Base-by-base conservation (phyloP, 2,888 invertebrate species). In the Drosophila silvestris region DNA sequence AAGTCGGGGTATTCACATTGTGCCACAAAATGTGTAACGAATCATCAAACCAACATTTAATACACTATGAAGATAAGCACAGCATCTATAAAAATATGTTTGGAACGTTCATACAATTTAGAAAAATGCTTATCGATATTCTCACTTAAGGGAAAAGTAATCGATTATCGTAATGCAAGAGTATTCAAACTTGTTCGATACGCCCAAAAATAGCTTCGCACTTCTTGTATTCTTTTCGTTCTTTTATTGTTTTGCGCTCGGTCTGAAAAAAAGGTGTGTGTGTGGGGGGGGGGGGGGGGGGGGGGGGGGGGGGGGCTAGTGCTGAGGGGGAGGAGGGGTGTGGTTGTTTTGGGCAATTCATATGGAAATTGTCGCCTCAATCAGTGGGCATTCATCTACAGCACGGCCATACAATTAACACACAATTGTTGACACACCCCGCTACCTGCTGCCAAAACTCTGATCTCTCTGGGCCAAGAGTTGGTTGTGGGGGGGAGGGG, bases 351-450 rank as follows among this genome's bases (percentile, higher is more conserved):
- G 19, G 19, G 19, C 39, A 35, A 58, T 28, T 72, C 37, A 62
- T 66, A 57, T 65, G 58, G 57, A 69, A 75, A 84, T 74, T 81
- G 77, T 77, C 83, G 63, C 74, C 67, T 79, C 73, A 89, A 84
- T 84, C 84, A 77, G 56, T 39, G 77, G 70, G 60, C 73, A 90
- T 87, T 87, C 87, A 90, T 87, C 91, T 89, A 87, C 73, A 85
- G 86, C 91, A 89, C 87, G 91, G 89, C 87, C 85, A 70, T 77
- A 77, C 85, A 90, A 88, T 90, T 90, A 90, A 82, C 82, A 71
- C 82, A 84, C 70, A 66, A 59, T 51, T 67, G 65, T 57, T 52
- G 67, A 56, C 85, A 71, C 85, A 71, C 82, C 84, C 79, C 64
- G 47, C 19, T 19, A 16, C 47, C 32, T 56, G 22, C 39, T 52